Evolutionary conservation across 2,113 vertebrate genomes (phyloP).

Genomic region (Petromus typicus): DNA sequence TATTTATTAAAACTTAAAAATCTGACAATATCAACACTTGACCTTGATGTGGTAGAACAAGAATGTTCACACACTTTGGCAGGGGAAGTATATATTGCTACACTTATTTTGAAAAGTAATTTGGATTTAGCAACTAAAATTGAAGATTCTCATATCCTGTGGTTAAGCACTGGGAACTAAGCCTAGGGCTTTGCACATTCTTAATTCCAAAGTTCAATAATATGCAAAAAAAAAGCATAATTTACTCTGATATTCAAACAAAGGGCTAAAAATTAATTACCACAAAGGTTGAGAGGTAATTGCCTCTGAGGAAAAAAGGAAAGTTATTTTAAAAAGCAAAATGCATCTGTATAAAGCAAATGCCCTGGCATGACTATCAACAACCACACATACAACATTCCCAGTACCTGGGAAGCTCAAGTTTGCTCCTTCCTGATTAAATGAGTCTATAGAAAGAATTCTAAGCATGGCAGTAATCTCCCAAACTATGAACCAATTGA

Average conservation of each 20-base stretch:
- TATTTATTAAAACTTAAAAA: neutral
- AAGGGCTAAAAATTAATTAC: neutral
- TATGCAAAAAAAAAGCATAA: constrained; percentile 43
- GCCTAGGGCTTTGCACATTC: neutral
- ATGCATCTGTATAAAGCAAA: neutral
- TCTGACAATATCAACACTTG: neutral
- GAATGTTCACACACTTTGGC: neutral
- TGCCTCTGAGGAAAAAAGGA: neutral
- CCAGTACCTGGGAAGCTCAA: neutral
- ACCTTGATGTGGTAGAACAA: neutral
- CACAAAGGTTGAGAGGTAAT: neutral
- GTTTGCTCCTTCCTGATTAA: neutral
- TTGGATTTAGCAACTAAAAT: neutral
- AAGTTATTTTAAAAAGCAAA: neutral
- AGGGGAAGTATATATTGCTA: neutral
- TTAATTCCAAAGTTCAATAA: constrained; percentile 1
- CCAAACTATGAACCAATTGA: neutral
- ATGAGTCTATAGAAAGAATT: neutral
- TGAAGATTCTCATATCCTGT: neutral
- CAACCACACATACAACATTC: neutral
- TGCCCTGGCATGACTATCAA: neutral
- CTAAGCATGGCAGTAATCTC: neutral
- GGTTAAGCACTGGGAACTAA: neutral
- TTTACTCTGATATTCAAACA: neutral
- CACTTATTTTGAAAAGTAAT: neutral